Base-by-base conservation (phyloP, 2,888 invertebrate genomes). In the Campaea margaritaria region DNA sequence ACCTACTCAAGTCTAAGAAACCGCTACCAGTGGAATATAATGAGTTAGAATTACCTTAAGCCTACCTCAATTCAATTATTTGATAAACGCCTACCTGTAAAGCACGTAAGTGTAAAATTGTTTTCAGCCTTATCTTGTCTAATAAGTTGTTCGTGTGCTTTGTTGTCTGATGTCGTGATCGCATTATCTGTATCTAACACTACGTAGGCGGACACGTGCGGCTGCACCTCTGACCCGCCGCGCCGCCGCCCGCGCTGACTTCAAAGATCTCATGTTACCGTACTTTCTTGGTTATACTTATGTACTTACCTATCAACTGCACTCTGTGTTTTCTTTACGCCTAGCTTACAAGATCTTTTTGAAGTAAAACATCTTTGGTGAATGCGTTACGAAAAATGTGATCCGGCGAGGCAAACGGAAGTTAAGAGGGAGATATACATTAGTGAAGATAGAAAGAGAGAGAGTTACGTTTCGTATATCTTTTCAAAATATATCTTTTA, bases 141-240 rank as follows among this genome's bases (percentile, higher is more conserved):
- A 47, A 54, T 47, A 43, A 48, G 55, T 41, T 47, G 9, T 15
- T 49, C 36, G 43, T 45, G 31, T 50, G 39, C n/a, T 11, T 48
- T n/a, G 12, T 56, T 58, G 72, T 73, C 75, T 78, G 76, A 79
- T 82, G 75, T 75, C 74, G 74, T 75, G 72, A 76, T 71, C 62
- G 67, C 34, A 43, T 11, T 74, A 77, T 74, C 75, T 74, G 73
- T 74, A 77, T 74, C 75, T 74, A 73, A 75, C 76, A 73, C 65
- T 48, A 53, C 49, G 79, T 76, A 76, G 78, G 78, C 76, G 77
- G 75, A 70, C 82, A 79, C 81, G 79, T 78, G 80, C 79, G 44
- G 14, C 7, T 11, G 28, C 41, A 73, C 68, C 71, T 75, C 64
- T 82, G 82, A 84, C 82, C 83, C n/a, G n/a, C 73, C 55, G 65